Evolutionary conservation across 1,140 invertebrate species (phyloP), one percentile per base, ranked within the genome.

Genomic region (Scylla paramamosain): DNA sequence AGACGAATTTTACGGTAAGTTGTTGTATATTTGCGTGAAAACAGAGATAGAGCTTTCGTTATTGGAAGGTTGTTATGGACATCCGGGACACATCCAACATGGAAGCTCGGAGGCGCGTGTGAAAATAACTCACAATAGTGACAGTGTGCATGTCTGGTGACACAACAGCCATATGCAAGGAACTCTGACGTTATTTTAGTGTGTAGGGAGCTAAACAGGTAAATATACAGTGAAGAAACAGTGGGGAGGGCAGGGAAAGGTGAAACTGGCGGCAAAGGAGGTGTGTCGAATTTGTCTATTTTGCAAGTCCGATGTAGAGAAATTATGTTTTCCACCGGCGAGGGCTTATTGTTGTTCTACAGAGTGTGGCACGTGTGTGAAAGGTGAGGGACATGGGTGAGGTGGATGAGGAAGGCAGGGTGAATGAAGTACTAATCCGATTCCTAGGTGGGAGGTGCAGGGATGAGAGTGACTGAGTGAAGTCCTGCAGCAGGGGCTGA

Each of bases 41-140:
- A n/a, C 1, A 0, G 1, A 77, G 67, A 77, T 77, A 20, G 20
- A n/a, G 12, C 4, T 77, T 8, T 32, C 0, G 45, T 93, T 94
- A 94, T 94, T 94, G 93, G 93, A 91, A 94, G 88, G 91, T 91
- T 94, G 93, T 94, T 94, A 94, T 94, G 93, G 39, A 94, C 93
- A 94, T 94, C 93, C 93, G 93, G 93, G 93, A 94, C 93, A 91
- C 67, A 52, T 84, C 92, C 88, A 94, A 94, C 93, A 94, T 94
- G 93, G 93, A 89, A 32, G 89, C 93, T 90, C 52, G 20, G 93
- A 91, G 89, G 93, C 93, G 93, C 93, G 83, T 94, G 93, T 94
- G 93, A 94, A 94, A 94, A 84, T 77, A 14, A 52, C 10, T 28
- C 59, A 46, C 28, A 45, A 46, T 20, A 83, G 91, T 93, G 91